phyloP scores from a whole-genome alignment of 2,888 invertebrate species.

The Drosophila percnosoma region DNA sequence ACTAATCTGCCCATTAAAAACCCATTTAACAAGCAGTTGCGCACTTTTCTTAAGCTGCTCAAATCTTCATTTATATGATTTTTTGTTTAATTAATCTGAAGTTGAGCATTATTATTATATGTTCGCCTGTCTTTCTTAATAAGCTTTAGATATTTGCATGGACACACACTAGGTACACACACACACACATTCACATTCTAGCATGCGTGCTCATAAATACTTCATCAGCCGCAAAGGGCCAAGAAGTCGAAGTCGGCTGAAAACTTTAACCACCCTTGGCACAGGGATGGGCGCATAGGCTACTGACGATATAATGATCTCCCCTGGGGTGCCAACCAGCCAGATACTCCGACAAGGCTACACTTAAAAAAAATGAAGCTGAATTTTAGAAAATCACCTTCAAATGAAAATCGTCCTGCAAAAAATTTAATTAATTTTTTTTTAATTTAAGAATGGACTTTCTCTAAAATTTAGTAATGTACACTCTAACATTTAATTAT shows the following conservation, averaged over 20 bases:
- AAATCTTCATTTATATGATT: not conserved
- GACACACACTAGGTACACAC: not conserved
- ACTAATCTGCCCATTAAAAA: not conserved
- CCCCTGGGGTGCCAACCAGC: slow-evolving; percentile 57
- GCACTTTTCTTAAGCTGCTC: not conserved
- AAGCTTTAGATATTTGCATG: slow-evolving; percentile 26
- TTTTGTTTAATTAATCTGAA: not conserved
- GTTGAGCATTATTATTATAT: slow-evolving; percentile 5
- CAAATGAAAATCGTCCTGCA: not conserved
- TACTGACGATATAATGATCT: slow-evolving; percentile 78
- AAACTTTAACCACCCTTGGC: slow-evolving; percentile 50
- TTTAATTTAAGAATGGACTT: too few relatives aligned
- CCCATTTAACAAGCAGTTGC: not conserved
- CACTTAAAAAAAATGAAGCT: not conserved
- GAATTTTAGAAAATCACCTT: not conserved
- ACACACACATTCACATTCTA: slow-evolving; percentile 10
- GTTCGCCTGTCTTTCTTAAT: slow-evolving; percentile 22
- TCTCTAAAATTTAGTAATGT: too few relatives aligned
- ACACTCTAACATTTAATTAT: too few relatives aligned
- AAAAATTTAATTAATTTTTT: too few relatives aligned
- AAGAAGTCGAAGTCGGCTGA: slow-evolving; percentile 58
- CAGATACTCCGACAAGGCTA: slow-evolving; percentile 4
- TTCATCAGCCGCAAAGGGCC: slow-evolving; percentile 64
- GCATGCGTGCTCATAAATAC: slow-evolving; percentile 69
- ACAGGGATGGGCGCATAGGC: slow-evolving; percentile 42